Evolutionary conservation across 1,140 invertebrate species (phyloP).

Genomic region (Lycorma delicatula): DNA sequence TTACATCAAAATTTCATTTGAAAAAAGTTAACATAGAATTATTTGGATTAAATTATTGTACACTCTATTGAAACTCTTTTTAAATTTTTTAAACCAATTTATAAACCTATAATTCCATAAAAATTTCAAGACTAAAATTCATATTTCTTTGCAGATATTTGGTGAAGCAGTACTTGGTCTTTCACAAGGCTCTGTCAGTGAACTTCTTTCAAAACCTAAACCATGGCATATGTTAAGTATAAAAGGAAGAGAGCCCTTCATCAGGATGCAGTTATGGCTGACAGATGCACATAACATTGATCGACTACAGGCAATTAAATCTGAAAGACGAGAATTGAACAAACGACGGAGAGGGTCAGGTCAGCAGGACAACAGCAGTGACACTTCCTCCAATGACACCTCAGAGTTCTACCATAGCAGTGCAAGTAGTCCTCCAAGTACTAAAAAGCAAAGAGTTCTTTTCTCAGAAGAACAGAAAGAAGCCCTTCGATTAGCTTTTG

Average conservation of each 20-base stretch:
- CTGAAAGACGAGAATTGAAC: constrained; percentile 80
- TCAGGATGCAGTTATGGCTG: constrained; percentile 96
- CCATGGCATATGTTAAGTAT: constrained; percentile 99
- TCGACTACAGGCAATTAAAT: constrained; percentile 73
- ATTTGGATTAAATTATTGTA: too few relatives aligned
- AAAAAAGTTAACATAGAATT: too few relatives aligned
- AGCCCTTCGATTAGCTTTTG: constrained; percentile 84
- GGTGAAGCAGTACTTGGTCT: constrained; percentile 92
- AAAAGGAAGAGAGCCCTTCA: constrained; percentile 95
- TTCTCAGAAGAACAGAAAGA: constrained; percentile 99
- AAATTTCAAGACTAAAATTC: too few relatives aligned
- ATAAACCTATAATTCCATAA: too few relatives aligned
- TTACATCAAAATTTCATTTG: too few relatives aligned
- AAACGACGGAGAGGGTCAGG: constrained; percentile 58
- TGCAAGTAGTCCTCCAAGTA: constrained; percentile 51
- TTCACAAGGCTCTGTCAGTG: constrained; percentile 94
- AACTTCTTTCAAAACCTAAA: constrained; percentile 94
- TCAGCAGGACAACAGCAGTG: constrained; percentile 63
- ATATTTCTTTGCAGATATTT: constrained; percentile 65
- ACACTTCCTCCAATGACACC: constrained; percentile 79
- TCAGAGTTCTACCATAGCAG: constrained; percentile 81
- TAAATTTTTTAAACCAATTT: too few relatives aligned
- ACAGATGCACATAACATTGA: constrained; percentile 91
- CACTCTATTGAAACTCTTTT: too few relatives aligned
- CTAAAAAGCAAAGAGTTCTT: constrained; percentile 74